Evolutionary conservation across 2,888 invertebrate genomes (phyloP).

Genomic region (Philhelius pedissequus): DNA sequence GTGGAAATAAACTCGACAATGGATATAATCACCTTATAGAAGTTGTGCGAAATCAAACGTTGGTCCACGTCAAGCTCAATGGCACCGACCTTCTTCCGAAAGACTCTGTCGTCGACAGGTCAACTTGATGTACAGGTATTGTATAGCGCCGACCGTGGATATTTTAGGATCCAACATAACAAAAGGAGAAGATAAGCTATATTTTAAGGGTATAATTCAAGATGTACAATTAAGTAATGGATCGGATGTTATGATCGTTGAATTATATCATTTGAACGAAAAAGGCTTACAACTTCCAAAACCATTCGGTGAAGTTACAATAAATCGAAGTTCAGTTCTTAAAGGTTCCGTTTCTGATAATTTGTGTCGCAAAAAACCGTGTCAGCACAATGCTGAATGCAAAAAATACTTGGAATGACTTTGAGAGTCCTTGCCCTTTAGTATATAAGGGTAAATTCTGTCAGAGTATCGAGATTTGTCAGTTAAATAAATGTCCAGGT

Average conservation of each 20-base stretch:
- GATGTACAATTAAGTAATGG: conserved; percentile 93
- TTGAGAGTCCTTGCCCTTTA: conserved; percentile 89
- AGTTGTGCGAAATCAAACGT: conserved; percentile 89
- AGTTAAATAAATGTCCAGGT: conserved; percentile 89
- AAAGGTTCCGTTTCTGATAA: conserved; percentile 91
- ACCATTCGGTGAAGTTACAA: conserved; percentile 86
- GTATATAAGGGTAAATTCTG: conserved; percentile 96
- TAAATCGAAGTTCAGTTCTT: conserved; percentile 85
- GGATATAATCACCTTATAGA: no score
- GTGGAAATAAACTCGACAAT: no score
- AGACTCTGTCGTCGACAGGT: conserved; percentile 91
- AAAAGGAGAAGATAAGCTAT: conserved; percentile 80
- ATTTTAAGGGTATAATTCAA: conserved; percentile 94
- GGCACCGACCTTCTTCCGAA: conserved; percentile 93
- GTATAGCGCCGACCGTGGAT: conserved; percentile 82
- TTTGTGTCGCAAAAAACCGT: conserved; percentile 89
- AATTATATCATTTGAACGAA: conserved; percentile 88
- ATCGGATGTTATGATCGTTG: conserved; percentile 88
- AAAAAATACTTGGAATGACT: conserved; percentile 94
- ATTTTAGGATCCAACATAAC: conserved; percentile 71
- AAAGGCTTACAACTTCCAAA: conserved; percentile 84
- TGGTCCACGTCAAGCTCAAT: conserved; percentile 92
- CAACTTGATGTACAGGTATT: conserved; percentile 89
- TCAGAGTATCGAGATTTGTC: conserved; percentile 93
- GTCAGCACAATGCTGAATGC: conserved; percentile 90